Conservation (phyloP, 2,113 vertebrate species). For the Xerus inauris region DNA sequence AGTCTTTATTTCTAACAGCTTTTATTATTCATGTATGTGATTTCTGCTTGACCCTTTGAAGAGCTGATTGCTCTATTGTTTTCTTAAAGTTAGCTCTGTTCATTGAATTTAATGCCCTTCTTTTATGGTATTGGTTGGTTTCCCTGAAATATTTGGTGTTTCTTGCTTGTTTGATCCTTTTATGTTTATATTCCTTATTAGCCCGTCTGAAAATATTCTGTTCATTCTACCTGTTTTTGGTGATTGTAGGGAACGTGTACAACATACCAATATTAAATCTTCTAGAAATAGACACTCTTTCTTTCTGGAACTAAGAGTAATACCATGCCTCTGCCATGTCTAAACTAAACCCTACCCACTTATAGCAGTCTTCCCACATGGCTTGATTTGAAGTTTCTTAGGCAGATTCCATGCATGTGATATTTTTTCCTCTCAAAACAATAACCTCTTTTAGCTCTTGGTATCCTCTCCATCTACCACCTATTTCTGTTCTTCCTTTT, state of each 20-base stretch:
- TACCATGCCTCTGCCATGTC: neutral
- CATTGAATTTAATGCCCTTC: neutral
- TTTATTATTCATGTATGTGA: neutral
- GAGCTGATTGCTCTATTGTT: neutral
- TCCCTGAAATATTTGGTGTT: slow-evolving; percentile 8
- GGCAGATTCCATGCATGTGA: neutral
- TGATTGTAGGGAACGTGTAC: neutral
- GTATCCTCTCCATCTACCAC: neutral
- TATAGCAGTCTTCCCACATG: neutral
- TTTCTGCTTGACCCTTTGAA: neutral
- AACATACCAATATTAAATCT: neutral
- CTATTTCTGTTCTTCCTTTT: slow-evolving; percentile 26
- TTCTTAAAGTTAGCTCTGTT: neutral
- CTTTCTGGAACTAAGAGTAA: neutral
- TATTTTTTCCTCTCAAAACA: neutral
- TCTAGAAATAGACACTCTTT: neutral
- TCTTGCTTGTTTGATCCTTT: neutral
- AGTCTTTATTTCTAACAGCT: neutral
- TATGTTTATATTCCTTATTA: neutral
- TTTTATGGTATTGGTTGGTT: neutral
- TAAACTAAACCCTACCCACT: neutral
- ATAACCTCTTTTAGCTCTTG: neutral
- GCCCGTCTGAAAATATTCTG: neutral
- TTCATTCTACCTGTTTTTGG: neutral
- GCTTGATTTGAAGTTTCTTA: neutral